Conservation (phyloP, 2,113 vertebrate genomes). For the Heterotis niloticus region DNA sequence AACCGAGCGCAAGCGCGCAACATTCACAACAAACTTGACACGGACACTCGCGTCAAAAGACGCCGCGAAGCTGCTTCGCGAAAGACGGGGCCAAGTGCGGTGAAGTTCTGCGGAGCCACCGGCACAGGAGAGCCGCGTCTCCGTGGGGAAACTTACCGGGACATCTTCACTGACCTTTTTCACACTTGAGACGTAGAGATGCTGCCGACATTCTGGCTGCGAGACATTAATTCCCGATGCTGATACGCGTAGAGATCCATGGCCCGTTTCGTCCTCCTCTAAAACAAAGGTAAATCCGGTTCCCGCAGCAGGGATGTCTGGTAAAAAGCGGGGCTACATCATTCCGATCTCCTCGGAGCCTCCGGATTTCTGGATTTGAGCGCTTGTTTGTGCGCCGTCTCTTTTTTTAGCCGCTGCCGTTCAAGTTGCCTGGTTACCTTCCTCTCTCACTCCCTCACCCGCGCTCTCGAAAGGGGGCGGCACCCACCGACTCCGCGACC, state of each 20-base stretch:
- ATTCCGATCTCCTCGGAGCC: conserved; percentile 58
- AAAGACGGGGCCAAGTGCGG: background rate
- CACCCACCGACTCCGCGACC: conserved; percentile 62
- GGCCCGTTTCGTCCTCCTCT: conserved; percentile 25
- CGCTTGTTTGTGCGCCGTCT: conserved; percentile 43
- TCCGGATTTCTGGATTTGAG: conserved; percentile 61
- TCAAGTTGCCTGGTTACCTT: conserved; percentile 79
- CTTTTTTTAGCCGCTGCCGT: conserved; percentile 43
- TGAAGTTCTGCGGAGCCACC: background rate
- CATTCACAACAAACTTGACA: too few species aligned
- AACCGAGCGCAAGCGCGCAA: too few species aligned
- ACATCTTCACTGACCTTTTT: conserved; percentile 41
- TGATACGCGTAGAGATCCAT: conserved; percentile 54
- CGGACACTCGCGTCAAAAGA: too few species aligned
- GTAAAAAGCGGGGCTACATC: conserved; percentile 59
- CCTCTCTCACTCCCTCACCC: conserved; percentile 50
- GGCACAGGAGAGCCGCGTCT: background rate
- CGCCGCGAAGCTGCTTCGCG: too few species aligned
- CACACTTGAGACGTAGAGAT: conserved; percentile 40
- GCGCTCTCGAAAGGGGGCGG: conserved; percentile 49
- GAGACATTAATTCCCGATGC: conserved; percentile 52
- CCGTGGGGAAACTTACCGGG: conserved; percentile 13
- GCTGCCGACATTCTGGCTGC: conserved; percentile 57
- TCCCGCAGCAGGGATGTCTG: conserved; percentile 61
- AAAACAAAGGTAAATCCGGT: conserved; percentile 57